Evolutionary conservation across 1,140 invertebrate genomes (phyloP).

Genomic region (Scaptodrosophila lebanonensis): DNA sequence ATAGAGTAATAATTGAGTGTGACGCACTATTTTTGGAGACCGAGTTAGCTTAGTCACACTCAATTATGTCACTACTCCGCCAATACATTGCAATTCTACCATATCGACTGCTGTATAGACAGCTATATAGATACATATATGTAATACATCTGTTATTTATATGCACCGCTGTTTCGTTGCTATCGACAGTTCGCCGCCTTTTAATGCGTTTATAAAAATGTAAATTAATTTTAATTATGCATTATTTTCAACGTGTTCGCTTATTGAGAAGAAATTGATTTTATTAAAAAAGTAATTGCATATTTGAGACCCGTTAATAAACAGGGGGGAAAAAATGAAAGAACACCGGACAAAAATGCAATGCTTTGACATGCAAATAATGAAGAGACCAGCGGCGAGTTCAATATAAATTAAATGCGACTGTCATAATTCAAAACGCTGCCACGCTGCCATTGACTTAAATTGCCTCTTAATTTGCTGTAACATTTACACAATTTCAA

Average conservation of each 20-base stretch:
- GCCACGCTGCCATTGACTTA: conserved; percentile 33
- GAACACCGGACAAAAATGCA: too few relatives aligned
- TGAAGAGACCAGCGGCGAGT: too few relatives aligned
- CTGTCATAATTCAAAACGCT: not conserved
- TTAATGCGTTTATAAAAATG: conserved; percentile 14
- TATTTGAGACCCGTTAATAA: conserved; percentile 7
- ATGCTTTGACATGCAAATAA: too few relatives aligned
- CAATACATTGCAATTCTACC: conserved; percentile 5
- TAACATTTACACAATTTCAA: conserved; percentile 39
- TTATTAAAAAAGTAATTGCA: conserved; percentile 17
- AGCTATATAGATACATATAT: too few relatives aligned
- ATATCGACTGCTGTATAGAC: not conserved
- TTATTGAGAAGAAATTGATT: conserved; percentile 28
- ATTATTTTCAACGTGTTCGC: conserved; percentile 18
- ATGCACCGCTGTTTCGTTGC: not conserved
- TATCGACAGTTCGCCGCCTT: not conserved
- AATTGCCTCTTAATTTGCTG: conserved; percentile 62
- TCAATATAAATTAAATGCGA: conserved; percentile 12
- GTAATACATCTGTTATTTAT: too few relatives aligned
- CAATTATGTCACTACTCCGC: not conserved
- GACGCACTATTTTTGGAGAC: not conserved
- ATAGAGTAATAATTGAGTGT: conserved; percentile 43
- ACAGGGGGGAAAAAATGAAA: too few relatives aligned
- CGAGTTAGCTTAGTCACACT: conserved; percentile 2
- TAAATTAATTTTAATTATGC: conserved; percentile 37